phyloP scores from a whole-genome alignment of 92 coral and sea anemone genomes.

The Ricordea florida region DNA sequence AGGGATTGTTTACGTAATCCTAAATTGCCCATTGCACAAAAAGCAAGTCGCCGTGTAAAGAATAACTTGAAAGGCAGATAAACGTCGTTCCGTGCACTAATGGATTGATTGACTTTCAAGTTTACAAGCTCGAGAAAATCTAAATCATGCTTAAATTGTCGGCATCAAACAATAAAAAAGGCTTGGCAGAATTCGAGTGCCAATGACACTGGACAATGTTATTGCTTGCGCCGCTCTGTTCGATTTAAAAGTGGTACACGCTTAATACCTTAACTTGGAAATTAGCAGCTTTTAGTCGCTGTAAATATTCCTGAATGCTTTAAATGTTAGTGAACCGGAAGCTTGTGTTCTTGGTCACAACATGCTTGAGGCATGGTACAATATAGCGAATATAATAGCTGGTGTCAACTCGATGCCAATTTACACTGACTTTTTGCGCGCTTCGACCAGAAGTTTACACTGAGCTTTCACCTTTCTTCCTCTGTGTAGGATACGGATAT shows the following conservation, averaged over 20 bases:
- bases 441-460: too few species aligned
- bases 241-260: slow-evolving; percentile 10
- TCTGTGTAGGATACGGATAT: too few species aligned
- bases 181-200: neutral
- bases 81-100: neutral
- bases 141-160: slow-evolving; percentile 6
- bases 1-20: slow-evolving; percentile 33
- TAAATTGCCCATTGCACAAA: slow-evolving; percentile 21
- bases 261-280: slow-evolving; percentile 5
- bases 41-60: neutral
- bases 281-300: slow-evolving; percentile 29
- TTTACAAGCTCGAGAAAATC: too few species aligned
- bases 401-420: neutral
- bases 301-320: slow-evolving; percentile 15
- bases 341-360: slow-evolving; percentile 5
- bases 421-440: neutral
- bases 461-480: too few species aligned
- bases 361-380: slow-evolving; percentile 5
- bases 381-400: neutral
- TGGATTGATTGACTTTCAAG: too few species aligned
- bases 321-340: slow-evolving; percentile 17
- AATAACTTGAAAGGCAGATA: neutral
- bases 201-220: too few species aligned
- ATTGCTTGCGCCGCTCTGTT: slow-evolving; percentile 5
- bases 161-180: neutral